Evolutionary conservation across 2,113 vertebrate species (phyloP).

Genomic region (Bungarus multicinctus): DNA sequence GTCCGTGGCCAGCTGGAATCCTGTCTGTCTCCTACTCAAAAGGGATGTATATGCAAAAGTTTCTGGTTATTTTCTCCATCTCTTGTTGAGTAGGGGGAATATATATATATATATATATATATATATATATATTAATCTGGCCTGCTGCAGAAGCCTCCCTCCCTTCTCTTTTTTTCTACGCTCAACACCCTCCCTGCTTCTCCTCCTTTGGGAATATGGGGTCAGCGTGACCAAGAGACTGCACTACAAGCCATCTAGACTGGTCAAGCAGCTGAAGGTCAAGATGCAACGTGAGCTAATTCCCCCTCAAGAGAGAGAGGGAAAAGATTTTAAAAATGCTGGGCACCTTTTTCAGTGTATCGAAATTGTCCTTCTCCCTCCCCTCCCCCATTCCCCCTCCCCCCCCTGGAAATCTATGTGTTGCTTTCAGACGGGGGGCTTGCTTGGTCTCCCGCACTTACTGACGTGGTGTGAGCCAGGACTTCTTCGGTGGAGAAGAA

Average conservation of each 20-base stretch:
- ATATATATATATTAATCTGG: background rate
- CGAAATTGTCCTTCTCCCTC: background rate
- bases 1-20: background rate
- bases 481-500: background rate
- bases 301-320: background rate
- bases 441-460: too few relatives aligned
- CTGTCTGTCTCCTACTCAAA: background rate
- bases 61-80: constrained; percentile 13
- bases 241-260: background rate
- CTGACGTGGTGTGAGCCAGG: background rate
- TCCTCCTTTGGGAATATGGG: background rate
- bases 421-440: background rate
- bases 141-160: background rate
- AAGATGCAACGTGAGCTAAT: background rate
- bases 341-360: background rate
- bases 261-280: background rate
- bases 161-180: background rate
- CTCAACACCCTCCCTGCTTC: background rate
- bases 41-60: constrained; percentile 26
- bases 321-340: background rate
- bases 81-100: constrained; percentile 49
- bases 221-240: background rate
- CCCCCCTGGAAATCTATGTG: background rate
- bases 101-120: background rate
- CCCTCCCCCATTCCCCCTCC: background rate